phyloP scores from a whole-genome alignment of 1,140 invertebrate genomes.

The Chionoecetes opilio region DNA sequence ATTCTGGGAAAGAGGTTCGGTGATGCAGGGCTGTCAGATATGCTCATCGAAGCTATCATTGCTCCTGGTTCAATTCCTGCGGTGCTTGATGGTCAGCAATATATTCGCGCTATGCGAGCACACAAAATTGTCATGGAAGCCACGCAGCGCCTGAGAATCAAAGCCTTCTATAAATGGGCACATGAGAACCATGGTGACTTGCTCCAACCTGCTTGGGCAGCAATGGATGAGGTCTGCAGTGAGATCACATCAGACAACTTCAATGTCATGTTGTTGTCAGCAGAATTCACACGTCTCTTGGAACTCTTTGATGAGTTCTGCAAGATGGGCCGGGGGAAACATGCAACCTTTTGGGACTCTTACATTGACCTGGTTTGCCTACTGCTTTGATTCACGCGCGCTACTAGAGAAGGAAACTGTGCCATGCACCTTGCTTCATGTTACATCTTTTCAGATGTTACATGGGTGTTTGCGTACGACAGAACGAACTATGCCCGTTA shows the following conservation, averaged over 20 bases:
- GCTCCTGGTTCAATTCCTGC: background rate
- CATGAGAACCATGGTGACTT: too few species aligned
- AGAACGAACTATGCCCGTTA: constrained; percentile 50
- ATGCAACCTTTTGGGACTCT: constrained; percentile 41
- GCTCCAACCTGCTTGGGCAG: background rate
- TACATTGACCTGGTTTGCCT: constrained; percentile 44
- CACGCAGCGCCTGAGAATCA: constrained; percentile 36
- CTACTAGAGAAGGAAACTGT: constrained; percentile 51
- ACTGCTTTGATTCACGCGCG: constrained; percentile 27
- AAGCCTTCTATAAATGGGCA: too few species aligned
- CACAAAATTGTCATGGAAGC: constrained; percentile 60
- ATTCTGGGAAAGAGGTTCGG: background rate
- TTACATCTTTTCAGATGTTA: background rate
- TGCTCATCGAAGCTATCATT: background rate
- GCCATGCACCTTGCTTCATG: background rate
- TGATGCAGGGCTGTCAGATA: constrained; percentile 3
- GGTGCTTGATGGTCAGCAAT: background rate
- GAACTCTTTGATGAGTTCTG: constrained; percentile 17
- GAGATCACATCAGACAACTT: background rate
- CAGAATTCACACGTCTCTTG: background rate
- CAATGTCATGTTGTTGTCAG: background rate
- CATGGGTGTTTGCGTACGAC: constrained; percentile 52
- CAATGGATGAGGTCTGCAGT: background rate
- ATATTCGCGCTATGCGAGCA: constrained; percentile 49
- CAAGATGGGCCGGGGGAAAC: background rate